These are phyloP conservation scores for Mythimna albipuncta DNA, from an alignment of 2,888 invertebrate genomes.

Conservation along the genomic window DNA sequence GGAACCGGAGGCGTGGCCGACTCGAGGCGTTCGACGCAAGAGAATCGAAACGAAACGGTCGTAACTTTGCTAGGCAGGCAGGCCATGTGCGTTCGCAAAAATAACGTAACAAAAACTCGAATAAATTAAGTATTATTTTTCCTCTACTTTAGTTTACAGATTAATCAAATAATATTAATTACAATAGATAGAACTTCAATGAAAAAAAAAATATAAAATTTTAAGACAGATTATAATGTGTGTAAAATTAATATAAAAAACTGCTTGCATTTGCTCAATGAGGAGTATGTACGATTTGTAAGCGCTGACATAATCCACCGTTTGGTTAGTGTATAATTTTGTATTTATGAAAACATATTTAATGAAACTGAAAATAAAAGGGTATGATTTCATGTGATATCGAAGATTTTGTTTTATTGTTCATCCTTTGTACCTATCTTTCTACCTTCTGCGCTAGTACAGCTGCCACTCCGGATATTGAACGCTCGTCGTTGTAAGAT, in stretches of 20 bases:
- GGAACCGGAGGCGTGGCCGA: no score
- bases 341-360: constrained; percentile 86
- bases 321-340: constrained; percentile 81
- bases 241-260: constrained; percentile 49
- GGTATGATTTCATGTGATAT: constrained; percentile 88
- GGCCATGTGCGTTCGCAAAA: background rate
- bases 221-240: constrained; percentile 44
- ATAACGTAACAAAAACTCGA: background rate
- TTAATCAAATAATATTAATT: constrained; percentile 38
- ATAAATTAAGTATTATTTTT: background rate
- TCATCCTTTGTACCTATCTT: background rate
- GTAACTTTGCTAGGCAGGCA: background rate
- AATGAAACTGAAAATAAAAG: constrained; percentile 84
- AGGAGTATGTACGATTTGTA: constrained; percentile 73
- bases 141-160: constrained; percentile 32
- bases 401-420: constrained; percentile 74
- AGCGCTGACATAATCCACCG: constrained; percentile 83
- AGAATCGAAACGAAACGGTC: no score
- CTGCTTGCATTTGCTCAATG: constrained; percentile 88
- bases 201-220: constrained; percentile 39
- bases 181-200: constrained; percentile 58
- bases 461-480: no score
- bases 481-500: no score
- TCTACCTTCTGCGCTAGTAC: background rate
- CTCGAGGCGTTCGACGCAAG: no score